phyloP scores from a whole-genome alignment of 1,140 invertebrate genomes.

The Brachionus rubens region DNA sequence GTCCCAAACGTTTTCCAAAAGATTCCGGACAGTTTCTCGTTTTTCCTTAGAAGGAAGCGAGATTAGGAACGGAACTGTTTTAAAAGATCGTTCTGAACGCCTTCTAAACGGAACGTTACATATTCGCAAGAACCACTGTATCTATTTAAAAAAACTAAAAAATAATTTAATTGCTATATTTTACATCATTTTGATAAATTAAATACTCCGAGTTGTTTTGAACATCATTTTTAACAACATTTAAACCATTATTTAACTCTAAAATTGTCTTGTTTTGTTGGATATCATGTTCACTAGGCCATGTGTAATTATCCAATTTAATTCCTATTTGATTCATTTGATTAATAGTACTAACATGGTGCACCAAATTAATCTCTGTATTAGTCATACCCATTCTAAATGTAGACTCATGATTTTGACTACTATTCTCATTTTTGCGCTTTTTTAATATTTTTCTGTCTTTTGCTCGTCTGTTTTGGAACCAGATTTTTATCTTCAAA shows the following conservation, averaged over 20 bases:
- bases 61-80: too few species aligned
- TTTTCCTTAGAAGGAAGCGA: too few species aligned
- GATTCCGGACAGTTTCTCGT: too few species aligned
- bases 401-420: background rate
- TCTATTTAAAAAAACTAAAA: constrained; percentile 13
- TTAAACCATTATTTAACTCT: too few species aligned
- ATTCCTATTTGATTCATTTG: background rate
- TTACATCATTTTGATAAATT: constrained; percentile 27
- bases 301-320: background rate
- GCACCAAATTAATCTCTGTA: background rate
- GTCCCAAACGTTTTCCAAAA: too few species aligned
- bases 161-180: background rate
- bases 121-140: too few species aligned
- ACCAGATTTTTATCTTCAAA: constrained; percentile 47
- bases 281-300: background rate
- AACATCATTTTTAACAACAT: too few species aligned
- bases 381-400: background rate
- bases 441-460: constrained; percentile 46
- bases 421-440: background rate
- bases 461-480: constrained; percentile 47
- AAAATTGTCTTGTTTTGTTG: background rate
- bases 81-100: too few species aligned
- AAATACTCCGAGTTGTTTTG: background rate
- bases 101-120: too few species aligned
- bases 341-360: background rate